Conservation (phyloP, 2,888 invertebrate genomes). For the Achlya flavicornis region DNA sequence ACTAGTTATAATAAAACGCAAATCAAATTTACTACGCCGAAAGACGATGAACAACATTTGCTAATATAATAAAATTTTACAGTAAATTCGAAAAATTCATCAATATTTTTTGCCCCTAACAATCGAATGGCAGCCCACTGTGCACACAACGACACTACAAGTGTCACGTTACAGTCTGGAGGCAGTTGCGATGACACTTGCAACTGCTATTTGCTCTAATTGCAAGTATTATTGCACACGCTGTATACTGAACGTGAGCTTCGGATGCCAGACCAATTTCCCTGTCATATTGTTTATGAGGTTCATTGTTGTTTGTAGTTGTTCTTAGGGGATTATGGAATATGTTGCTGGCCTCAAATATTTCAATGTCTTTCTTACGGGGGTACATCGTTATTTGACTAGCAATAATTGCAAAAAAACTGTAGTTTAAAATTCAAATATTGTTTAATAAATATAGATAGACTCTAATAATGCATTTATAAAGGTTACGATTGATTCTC, state of each 20-base stretch:
- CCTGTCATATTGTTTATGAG: neutral
- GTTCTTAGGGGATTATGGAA: neutral
- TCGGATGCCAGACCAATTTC: neutral
- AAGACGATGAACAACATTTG: no score
- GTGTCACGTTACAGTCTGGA: conserved; percentile 49
- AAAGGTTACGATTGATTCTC: no score
- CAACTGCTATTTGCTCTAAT: conserved; percentile 56
- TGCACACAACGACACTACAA: conserved; percentile 38
- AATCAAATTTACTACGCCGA: no score
- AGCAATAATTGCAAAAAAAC: no score
- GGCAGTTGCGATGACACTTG: conserved; percentile 52
- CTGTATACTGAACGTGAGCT: conserved; percentile 6
- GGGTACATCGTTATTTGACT: no score
- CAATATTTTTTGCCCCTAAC: neutral
- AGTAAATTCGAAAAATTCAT: no score
- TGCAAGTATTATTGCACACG: conserved; percentile 55
- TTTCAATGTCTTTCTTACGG: no score
- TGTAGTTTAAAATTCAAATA: no score
- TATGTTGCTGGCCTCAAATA: neutral
- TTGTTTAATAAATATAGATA: no score
- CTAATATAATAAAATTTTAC: no score
- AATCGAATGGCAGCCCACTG: conserved; percentile 24
- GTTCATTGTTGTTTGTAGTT: neutral
- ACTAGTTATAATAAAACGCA: no score
- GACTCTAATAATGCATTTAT: no score